Conservation (phyloP, 2,888 invertebrate species). For the Amiota mariae region DNA sequence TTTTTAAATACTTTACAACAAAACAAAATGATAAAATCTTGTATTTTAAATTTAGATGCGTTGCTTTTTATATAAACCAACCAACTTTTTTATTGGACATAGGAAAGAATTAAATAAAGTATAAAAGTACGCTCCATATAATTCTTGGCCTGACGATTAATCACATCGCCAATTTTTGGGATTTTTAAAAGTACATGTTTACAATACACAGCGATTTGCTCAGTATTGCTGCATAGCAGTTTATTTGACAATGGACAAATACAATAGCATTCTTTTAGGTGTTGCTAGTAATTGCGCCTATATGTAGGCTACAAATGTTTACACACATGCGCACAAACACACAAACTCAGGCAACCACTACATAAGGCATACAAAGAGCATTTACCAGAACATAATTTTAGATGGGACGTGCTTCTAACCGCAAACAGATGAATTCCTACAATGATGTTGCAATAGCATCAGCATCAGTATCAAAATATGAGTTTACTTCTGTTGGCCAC, state of each 20-base stretch:
- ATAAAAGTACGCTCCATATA: no score
- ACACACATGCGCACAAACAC: constrained; percentile 23
- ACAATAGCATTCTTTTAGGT: constrained; percentile 30
- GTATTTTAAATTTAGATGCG: no score
- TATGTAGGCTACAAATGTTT: constrained; percentile 3
- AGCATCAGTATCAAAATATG: constrained; percentile 60
- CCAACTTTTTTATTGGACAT: no score
- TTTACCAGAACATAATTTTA: constrained; percentile 54
- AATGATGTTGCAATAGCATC: constrained; percentile 40
- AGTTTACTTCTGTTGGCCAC: constrained; percentile 32
- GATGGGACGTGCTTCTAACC: constrained; percentile 66
- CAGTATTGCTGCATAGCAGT: no score
- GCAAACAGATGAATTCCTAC: constrained; percentile 64
- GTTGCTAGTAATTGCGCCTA: constrained; percentile 12
- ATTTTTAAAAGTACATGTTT: no score
- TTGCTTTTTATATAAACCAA: no score
- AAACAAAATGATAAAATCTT: no score
- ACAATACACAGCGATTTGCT: no score
- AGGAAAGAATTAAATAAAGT: constrained; percentile 15
- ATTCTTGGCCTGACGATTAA: no score
- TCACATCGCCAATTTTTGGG: no score
- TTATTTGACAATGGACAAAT: background rate
- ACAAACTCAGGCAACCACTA: constrained; percentile 47
- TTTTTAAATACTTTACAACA: no score
- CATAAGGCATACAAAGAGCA: constrained; percentile 46